Conservation (phyloP, 2,113 vertebrate genomes). For the Chaetura pelagica region DNA sequence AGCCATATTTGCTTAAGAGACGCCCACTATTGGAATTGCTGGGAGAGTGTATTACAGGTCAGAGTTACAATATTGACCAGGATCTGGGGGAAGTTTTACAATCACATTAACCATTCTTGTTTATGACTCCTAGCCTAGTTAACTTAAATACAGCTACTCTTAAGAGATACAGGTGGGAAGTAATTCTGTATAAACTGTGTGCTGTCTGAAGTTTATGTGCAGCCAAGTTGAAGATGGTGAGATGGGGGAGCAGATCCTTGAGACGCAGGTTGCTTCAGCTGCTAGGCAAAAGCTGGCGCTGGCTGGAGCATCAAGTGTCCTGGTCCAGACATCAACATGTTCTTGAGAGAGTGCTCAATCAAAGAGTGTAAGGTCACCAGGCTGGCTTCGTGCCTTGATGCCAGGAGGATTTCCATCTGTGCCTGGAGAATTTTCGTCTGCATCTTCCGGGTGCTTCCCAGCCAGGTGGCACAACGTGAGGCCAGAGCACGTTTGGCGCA, state of each 20-base stretch:
- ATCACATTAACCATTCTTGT: not conserved
- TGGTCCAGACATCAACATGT: not conserved
- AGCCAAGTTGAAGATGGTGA: not conserved
- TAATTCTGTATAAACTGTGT: not conserved
- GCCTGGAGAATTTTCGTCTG: not conserved
- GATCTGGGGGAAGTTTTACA: slow-evolving; percentile 28
- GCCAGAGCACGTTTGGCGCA: not conserved
- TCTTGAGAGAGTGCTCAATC: not conserved
- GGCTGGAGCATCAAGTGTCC: not conserved
- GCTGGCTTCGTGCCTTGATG: not conserved
- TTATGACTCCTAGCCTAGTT: slow-evolving; percentile 15
- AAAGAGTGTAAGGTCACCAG: not conserved
- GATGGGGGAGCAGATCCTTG: not conserved
- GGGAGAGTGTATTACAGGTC: slow-evolving; percentile 58
- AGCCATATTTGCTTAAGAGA: slow-evolving; percentile 74
- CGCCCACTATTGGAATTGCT: slow-evolving; percentile 72
- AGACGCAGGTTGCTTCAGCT: not conserved
- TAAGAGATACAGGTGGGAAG: not conserved
- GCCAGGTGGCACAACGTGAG: not conserved
- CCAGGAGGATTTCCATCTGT: not conserved
- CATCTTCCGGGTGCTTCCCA: not conserved
- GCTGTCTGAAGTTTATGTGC: not conserved
- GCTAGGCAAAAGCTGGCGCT: not conserved
- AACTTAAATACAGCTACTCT: not conserved
- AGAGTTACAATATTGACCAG: slow-evolving; percentile 57